These are phyloP conservation scores for Oreortyx pictus DNA, from an alignment of 2,797 vertebrate genomes.

Conservation along the genomic window DNA sequence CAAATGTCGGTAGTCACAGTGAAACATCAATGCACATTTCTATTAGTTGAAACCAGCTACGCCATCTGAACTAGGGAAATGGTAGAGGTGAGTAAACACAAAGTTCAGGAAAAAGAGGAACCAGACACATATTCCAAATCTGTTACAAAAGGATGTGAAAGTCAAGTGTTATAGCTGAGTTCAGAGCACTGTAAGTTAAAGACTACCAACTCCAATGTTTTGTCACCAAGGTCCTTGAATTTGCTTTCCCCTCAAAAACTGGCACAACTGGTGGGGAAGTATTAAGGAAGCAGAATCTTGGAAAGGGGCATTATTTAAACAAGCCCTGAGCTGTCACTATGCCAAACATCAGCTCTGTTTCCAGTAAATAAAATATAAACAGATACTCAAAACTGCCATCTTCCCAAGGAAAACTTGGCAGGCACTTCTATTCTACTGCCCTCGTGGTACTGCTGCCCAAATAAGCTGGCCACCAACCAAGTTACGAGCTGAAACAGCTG, in stretches of 20 bases:
- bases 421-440: background rate
- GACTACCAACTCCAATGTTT: background rate
- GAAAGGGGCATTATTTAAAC: background rate
- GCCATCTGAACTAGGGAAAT: background rate
- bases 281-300: background rate
- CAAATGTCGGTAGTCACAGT: no score
- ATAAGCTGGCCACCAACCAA: background rate
- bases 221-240: background rate
- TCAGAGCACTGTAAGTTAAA: background rate
- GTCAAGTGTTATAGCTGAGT: background rate
- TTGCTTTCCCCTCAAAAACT: background rate
- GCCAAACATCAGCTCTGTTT: background rate
- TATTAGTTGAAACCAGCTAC: background rate
- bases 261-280: background rate
- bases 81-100: background rate
- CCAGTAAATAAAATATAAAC: background rate
- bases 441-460: background rate
- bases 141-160: background rate
- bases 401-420: background rate
- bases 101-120: background rate
- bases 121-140: background rate
- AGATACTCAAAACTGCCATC: background rate
- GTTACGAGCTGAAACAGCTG: background rate
- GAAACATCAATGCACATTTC: background rate
- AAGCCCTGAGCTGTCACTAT: background rate